Evolutionary conservation across 1,140 invertebrate genomes (phyloP).

Genomic region (Berghia stephanieae): DNA sequence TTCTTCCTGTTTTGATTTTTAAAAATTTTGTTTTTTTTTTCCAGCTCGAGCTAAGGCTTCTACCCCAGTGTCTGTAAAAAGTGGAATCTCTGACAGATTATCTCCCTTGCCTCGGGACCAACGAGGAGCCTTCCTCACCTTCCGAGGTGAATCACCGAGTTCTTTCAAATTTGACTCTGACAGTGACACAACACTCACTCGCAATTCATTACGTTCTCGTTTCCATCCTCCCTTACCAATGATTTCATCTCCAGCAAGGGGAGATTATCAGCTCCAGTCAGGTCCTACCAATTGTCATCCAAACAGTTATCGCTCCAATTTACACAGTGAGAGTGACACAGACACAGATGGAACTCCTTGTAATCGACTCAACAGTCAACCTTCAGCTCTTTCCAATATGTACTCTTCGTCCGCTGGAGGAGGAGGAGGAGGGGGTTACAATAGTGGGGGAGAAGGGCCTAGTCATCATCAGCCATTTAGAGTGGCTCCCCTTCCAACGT

Average conservation of each 20-base stretch:
- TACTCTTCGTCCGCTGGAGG: not conserved
- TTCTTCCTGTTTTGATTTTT: not conserved
- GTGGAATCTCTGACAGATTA: constrained; percentile 26
- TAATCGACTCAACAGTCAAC: not conserved
- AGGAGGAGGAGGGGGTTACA: too few relatives aligned
- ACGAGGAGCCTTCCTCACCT: constrained; percentile 34
- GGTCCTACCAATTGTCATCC: not conserved
- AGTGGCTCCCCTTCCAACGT: not conserved
- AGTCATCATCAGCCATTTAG: not conserved
- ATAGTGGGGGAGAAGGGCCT: not conserved
- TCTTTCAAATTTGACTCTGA: constrained; percentile 39
- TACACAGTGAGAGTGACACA: constrained; percentile 13
- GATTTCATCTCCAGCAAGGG: not conserved
- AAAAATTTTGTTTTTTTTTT: not conserved
- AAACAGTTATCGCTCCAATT: too few relatives aligned
- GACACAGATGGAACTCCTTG: not conserved
- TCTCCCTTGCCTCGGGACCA: constrained; percentile 29
- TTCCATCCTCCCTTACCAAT: not conserved
- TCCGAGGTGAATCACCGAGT: constrained; percentile 37
- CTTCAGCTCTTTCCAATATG: not conserved
- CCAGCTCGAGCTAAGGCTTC: constrained; percentile 27
- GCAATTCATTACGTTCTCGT: not conserved
- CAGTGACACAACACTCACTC: constrained; percentile 34
- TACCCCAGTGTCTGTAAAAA: constrained; percentile 29
- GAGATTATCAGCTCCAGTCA: not conserved